Base-by-base conservation (phyloP, 1,140 invertebrate species). In the Linepithema humile region DNA sequence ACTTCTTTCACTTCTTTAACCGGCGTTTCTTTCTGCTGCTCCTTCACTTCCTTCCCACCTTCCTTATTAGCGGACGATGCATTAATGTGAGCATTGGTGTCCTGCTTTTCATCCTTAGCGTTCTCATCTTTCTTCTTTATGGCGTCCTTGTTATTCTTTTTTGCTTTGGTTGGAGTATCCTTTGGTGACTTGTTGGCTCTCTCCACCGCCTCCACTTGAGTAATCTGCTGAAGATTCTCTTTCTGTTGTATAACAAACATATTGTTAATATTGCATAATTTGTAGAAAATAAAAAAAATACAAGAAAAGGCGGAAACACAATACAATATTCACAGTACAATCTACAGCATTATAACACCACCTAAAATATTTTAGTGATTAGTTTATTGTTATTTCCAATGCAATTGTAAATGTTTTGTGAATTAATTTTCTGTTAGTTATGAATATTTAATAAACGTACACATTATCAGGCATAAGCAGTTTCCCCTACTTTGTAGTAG, bases 141-240 rank as follows among this genome's bases (percentile, higher is more conserved):
- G 6, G 77, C 70, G 50, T 95, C 94, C 32, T 92, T 93, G 0
- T 85, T 82, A 85, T 91, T 93, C 45, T 92, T 93, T 67, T 94
- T 94, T 45, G 88, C 88, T 69, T 92, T 94, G 17, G 92, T 93
- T 12, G 93, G 93, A 10, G 92, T 93, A 45, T 92, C 91, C 62
- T 93, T 94, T 38, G 92, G 93, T 12, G 93, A 94, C 38, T 94
- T 93, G 32, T 93, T 94, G 5, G 80, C 60, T 60, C 15, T 74
- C 38, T 74, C 72, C 15, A 86, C 26, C 38, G 84, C 20, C 50
- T 93, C 93, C 9, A 89, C 83, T n/a, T 92, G 92, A 32, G 7
- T 84, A 6, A 89, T 64, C 84, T 92, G 92, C 35, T 90, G 90
- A 26, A 94, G 70, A 91, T 93, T 94, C 55, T 94, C 92, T 55